These are phyloP conservation scores for Gymnorhina tibicen DNA, from an alignment of 2,113 vertebrate genomes.

Conservation along the genomic window DNA sequence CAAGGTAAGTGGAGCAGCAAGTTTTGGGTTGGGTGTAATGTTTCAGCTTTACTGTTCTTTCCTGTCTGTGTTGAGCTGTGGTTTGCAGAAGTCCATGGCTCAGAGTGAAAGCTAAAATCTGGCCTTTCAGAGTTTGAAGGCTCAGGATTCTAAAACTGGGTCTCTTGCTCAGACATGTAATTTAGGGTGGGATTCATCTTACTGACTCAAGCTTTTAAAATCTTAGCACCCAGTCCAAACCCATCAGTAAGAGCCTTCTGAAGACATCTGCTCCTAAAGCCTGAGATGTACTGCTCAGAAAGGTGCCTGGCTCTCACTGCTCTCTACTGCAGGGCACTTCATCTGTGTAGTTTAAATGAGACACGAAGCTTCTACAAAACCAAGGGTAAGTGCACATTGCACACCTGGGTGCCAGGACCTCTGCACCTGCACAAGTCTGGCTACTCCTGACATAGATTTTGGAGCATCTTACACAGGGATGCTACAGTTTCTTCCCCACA, in stretches of 20 bases:
- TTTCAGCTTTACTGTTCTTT: not conserved
- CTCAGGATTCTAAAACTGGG: not conserved
- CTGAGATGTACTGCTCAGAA: not conserved
- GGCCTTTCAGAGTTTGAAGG: not conserved
- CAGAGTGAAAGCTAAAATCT: not conserved
- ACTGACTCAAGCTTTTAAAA: not conserved
- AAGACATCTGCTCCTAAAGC: not conserved
- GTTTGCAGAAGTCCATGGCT: not conserved
- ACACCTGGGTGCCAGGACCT: rapidly evolving
- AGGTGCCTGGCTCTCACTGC: not conserved
- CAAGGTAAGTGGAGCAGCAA: not conserved
- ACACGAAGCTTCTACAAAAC: rapidly evolving
- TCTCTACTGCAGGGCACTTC: not conserved
- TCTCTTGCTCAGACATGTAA: not conserved
- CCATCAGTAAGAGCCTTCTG: not conserved
- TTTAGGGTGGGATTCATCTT: not conserved
- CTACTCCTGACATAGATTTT: not conserved
- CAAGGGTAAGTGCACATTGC: not conserved
- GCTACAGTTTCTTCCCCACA: not conserved
- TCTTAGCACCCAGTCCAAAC: not conserved
- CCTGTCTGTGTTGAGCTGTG: not conserved
- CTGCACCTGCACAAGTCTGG: not conserved
- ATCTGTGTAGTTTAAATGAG: not conserved
- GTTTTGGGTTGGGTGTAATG: not conserved
- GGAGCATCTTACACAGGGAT: not conserved